phyloP scores from a whole-genome alignment of 2,113 vertebrate species.

The Bombycilla garrulus region DNA sequence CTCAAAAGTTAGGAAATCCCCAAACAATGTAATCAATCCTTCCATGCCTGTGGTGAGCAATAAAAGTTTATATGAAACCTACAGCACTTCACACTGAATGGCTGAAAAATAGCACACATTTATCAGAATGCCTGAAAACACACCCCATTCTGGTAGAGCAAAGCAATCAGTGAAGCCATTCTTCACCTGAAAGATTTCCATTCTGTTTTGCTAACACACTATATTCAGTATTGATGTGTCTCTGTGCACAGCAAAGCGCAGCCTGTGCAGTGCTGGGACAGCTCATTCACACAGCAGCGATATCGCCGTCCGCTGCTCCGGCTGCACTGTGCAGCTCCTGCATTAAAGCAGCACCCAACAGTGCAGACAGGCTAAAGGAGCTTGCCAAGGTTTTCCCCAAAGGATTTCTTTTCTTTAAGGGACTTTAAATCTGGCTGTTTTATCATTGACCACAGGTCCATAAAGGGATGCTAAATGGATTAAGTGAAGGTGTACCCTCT shows the following conservation, averaged over 20 bases:
- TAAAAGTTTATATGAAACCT: slow-evolving; percentile 60
- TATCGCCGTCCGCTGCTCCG: neutral
- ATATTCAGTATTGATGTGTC: slow-evolving; percentile 49
- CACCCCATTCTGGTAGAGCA: slow-evolving; percentile 51
- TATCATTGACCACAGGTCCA: neutral
- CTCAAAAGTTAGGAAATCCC: slow-evolving; percentile 57
- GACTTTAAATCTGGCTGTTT: neutral
- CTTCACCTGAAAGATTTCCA: slow-evolving; percentile 61
- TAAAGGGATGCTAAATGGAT: neutral
- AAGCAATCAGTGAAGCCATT: slow-evolving; percentile 62
- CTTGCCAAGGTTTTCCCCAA: neutral
- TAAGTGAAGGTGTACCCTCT: neutral
- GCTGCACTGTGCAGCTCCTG: neutral
- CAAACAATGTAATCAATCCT: slow-evolving; percentile 60
- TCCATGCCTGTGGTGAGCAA: slow-evolving; percentile 57
- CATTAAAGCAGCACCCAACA: slow-evolving; percentile 17
- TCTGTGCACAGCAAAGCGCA: neutral
- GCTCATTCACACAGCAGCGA: neutral
- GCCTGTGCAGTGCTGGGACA: slow-evolving; percentile 3
- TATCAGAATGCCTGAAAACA: slow-evolving; percentile 64
- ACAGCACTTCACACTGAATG: slow-evolving; percentile 57
- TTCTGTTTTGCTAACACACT: slow-evolving; percentile 57
- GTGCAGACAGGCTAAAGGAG: neutral
- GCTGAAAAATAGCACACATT: slow-evolving; percentile 62
- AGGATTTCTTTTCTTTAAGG: neutral